A percentile compares a stretch with the other conserved stretches of the same genome.
Evolutionary conservation across 2,797 vertebrate species (phyloP).

Genomic region (Enteromius unitaeniatus): DNA sequence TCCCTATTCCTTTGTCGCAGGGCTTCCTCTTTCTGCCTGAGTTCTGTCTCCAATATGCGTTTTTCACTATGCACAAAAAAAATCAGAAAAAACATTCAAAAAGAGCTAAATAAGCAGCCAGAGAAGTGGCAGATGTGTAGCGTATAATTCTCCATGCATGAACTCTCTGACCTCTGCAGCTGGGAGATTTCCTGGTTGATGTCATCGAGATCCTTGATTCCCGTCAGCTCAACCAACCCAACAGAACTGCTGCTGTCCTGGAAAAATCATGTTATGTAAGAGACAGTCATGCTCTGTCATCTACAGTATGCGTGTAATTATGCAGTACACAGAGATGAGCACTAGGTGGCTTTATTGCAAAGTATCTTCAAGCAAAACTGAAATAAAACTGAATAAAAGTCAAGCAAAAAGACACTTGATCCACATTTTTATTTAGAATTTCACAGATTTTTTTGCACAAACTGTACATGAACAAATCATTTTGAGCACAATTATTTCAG

Average conservation of each 20-base stretch:
- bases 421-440: neutral
- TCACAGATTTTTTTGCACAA: neutral
- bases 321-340: slow-evolving; percentile 31
- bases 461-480: neutral
- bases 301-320: neutral
- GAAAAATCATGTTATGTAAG: slow-evolving; percentile 39
- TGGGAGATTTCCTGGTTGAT: slow-evolving; percentile 94
- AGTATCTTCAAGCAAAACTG: neutral
- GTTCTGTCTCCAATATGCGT: slow-evolving; percentile 89
- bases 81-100: neutral
- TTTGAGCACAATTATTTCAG: neutral
- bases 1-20: slow-evolving; percentile 88
- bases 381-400: neutral
- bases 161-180: slow-evolving; percentile 87
- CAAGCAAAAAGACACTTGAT: neutral
- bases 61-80: slow-evolving; percentile 83
- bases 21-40: slow-evolving; percentile 89
- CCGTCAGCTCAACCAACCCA: slow-evolving; percentile 88
- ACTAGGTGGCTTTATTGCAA: slow-evolving; percentile 62
- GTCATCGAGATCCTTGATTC: slow-evolving; percentile 94
- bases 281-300: neutral
- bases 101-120: neutral
- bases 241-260: slow-evolving; percentile 86
- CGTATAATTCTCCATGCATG: neutral
- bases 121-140: neutral